Evolutionary conservation across 2,113 vertebrate species (phyloP), one percentile per base, ranked within the genome.

Genomic region (Polyodon spathula): DNA sequence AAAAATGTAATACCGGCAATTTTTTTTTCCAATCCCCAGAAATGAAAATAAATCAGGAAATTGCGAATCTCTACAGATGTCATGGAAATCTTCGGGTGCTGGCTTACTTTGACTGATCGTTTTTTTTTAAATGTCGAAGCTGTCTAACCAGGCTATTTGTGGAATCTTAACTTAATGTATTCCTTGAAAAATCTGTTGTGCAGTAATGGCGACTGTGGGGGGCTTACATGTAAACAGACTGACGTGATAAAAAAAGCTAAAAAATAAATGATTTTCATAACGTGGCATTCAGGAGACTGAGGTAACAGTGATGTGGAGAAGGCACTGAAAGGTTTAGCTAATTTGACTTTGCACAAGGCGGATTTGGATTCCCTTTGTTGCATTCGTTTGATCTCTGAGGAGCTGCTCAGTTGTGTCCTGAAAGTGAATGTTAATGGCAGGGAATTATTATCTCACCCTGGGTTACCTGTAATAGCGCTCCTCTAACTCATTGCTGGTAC

Each of bases 321-420:
- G 81, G 81, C 76, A 73, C 78, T 76, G 80, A 88, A 78, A 84
- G 77, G 82, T 82, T 87, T 86, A 85, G 78, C 84, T 86, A 79
- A 84, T 87, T 87, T 84, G 77, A 79, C 76, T 83, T 79, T 76
- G 77, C 74, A 72, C 73, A 57, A 56, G 71, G 71, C 71, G 74
- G 73, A 76, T 83, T 85, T 78, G 69, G 65, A n/a, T 71, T 73
- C 72, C 76, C 81, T 85, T 83, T 84, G 73, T 79, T 81, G 61
- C 69, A 61, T 67, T 73, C 72, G 77, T 86, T 86, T 86, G 81
- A 87, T 88, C 81, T 82, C 74, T 65, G 72, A 65, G 61, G 70
- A 76, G 79, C 75, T 70, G 76, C 66, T 73, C 66, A 67, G 63
- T 78, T 76, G 81, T 74, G 72, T 75, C 72, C 63, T 74, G 66